Conservation (phyloP, 2,888 invertebrate species). For the Coleophora deauratella region DNA sequence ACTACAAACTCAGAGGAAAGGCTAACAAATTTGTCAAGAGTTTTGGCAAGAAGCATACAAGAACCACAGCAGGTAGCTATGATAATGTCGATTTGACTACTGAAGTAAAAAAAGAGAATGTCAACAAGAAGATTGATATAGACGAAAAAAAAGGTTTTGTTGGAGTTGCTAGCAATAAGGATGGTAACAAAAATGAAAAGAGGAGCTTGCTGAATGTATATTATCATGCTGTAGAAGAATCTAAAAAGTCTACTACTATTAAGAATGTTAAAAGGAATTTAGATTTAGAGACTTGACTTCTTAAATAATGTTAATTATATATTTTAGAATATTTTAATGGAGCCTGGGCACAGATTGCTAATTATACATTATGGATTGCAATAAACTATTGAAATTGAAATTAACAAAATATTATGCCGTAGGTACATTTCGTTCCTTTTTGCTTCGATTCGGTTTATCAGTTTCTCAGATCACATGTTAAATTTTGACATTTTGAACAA, state of each 20-base stretch:
- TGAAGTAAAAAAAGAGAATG: conserved; percentile 5
- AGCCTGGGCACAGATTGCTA: no score
- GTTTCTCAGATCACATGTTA: no score
- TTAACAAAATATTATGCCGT: no score
- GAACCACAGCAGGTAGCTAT: conserved; percentile 19
- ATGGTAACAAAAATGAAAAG: conserved; percentile 12
- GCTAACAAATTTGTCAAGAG: conserved; percentile 20
- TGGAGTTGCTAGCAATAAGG: not conserved
- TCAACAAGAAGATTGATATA: no score
- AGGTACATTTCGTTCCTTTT: no score
- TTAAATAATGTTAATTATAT: no score
- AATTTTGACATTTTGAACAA: no score
- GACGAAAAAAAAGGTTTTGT: not conserved
- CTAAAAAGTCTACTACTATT: conserved; percentile 26
- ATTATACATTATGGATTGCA: no score
- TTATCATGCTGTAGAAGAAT: conserved; percentile 32
- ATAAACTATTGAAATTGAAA: no score
- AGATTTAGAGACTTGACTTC: no score
- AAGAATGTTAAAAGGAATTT: conserved; percentile 14
- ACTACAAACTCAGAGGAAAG: conserved; percentile 6
- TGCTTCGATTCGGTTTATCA: no score
- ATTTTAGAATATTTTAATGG: no score
- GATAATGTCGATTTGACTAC: conserved; percentile 12
- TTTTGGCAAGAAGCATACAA: conserved; percentile 27
- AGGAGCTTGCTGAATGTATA: conserved; percentile 39